Conservation (phyloP, 2,888 invertebrate species). For the Dynastes grantii region DNA sequence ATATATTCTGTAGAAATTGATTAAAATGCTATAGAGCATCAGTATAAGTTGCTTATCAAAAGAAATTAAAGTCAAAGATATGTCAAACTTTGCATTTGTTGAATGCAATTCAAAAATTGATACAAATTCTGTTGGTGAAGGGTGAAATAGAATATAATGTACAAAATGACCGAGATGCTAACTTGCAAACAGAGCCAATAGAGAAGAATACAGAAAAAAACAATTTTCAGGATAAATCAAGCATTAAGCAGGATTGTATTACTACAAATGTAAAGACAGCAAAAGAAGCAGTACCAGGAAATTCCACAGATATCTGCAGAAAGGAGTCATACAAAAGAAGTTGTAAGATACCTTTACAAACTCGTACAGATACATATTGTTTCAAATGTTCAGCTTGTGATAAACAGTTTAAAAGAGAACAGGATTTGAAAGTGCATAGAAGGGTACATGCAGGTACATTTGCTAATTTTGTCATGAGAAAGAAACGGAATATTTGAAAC, state of each 20-base stretch:
- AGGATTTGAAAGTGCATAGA: slow-evolving; percentile 71
- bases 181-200: slow-evolving; percentile 57
- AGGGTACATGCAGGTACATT: slow-evolving; percentile 69
- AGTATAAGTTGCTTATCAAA: background rate
- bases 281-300: no score
- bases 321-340: background rate
- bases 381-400: slow-evolving; percentile 69
- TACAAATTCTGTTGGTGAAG: slow-evolving; percentile 60
- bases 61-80: slow-evolving; percentile 56
- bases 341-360: slow-evolving; percentile 56
- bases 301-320: no score
- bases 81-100: slow-evolving; percentile 63
- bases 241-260: background rate
- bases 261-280: no score
- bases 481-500: background rate
- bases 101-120: slow-evolving; percentile 65
- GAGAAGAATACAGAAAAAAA: slow-evolving; percentile 69
- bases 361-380: slow-evolving; percentile 69
- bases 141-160: slow-evolving; percentile 56
- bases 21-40: no score
- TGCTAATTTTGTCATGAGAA: slow-evolving; percentile 6
- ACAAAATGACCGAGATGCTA: slow-evolving; percentile 53
- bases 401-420: slow-evolving; percentile 70
- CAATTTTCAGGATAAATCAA: slow-evolving; percentile 60
- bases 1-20: no score